Evolutionary conservation across 2,888 invertebrate species (phyloP).

Genomic region (Anodontia alba): DNA sequence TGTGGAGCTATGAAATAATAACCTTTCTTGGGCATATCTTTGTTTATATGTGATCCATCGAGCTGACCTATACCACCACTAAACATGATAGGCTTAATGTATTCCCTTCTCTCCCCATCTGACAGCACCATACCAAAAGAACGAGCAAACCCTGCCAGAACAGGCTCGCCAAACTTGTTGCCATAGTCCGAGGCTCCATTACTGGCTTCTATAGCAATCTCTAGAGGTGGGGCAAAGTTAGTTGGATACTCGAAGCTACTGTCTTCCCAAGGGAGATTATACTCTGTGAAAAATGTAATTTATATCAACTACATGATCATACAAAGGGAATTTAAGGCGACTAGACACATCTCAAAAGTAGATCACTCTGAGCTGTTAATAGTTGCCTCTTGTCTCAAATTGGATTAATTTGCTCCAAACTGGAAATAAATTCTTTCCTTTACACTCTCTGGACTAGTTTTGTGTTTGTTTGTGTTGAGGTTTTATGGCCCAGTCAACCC

Average conservation of each 20-base stretch:
- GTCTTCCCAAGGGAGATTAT: conserved; percentile 95
- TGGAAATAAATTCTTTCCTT: too few species aligned
- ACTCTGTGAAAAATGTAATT: conserved; percentile 87
- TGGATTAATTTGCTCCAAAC: too few species aligned
- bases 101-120: conserved; percentile 91
- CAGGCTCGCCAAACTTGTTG: conserved; percentile 99
- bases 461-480: too few species aligned
- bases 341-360: too few species aligned
- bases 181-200: conserved; percentile 99
- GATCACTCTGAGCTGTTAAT: too few species aligned
- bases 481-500: too few species aligned
- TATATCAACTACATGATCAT: too few species aligned
- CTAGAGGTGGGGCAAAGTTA: conserved; percentile 95
- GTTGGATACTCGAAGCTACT: conserved; percentile 90
- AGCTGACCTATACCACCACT: conserved; percentile 97
- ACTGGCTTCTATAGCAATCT: conserved; percentile 97
- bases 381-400: too few species aligned
- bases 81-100: conserved; percentile 99
- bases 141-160: conserved; percentile 95
- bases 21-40: conserved; percentile 91
- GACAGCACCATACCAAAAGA: conserved; percentile 92
- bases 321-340: too few species aligned
- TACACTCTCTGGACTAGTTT: too few species aligned
- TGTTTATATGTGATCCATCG: conserved; percentile 92
- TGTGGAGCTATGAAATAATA: not conserved